Conservation (phyloP, 2,797 vertebrate species). For the Danio tinwini region DNA sequence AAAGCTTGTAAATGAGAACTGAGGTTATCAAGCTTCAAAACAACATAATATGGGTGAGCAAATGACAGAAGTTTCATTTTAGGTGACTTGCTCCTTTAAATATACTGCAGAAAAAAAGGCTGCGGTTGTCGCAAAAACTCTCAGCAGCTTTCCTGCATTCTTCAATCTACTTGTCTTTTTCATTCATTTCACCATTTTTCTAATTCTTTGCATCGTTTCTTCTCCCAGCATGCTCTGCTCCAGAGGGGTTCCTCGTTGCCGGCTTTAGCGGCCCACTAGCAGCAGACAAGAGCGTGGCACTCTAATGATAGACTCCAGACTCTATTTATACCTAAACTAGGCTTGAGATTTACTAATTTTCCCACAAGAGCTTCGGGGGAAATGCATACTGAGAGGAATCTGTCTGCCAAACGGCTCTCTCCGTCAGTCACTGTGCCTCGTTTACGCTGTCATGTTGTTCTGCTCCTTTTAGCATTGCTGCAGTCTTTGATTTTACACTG, state of each 20-base stretch:
- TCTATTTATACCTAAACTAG: conserved; percentile 74
- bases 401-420: conserved; percentile 2
- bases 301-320: conserved; percentile 73
- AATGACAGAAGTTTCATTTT: neutral
- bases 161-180: neutral
- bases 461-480: neutral
- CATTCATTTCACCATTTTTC: conserved; percentile 32
- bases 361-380: conserved; percentile 62
- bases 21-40: conserved; percentile 8
- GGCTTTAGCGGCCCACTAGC: conserved; percentile 62
- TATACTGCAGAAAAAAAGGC: neutral
- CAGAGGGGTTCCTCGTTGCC: conserved; percentile 63
- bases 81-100: neutral
- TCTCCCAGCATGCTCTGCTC: conserved; percentile 64
- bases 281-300: conserved; percentile 66
- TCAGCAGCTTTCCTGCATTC: neutral
- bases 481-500: conserved; percentile 13
- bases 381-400: conserved; percentile 67
- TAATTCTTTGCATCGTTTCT: conserved; percentile 55
- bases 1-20: neutral
- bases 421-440: neutral
- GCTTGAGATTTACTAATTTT: conserved; percentile 73
- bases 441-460: neutral
- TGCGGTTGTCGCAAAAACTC: neutral
- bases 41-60: neutral